Evolutionary conservation across 2,797 vertebrate species (phyloP), one percentile per base, ranked within the genome.

Genomic region (Periophthalmus magnuspinnatus): DNA sequence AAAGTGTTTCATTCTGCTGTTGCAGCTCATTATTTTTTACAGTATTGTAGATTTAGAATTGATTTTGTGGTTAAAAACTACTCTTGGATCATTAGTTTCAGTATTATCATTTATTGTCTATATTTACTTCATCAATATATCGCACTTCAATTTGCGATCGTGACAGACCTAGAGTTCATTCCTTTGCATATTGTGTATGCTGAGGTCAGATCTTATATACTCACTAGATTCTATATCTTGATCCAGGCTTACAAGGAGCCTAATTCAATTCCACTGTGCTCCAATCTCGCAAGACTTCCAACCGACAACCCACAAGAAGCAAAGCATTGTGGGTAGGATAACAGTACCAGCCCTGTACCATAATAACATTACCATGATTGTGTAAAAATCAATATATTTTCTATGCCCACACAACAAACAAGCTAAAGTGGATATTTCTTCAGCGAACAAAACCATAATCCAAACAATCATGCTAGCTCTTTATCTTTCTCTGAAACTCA

Each of bases 341-440:
- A 82, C 67, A 64, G 79, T 86, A 74, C 88, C 79, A 81, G 76
- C 75, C 72, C 65, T 66, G 78, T 68, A 34, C 86, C 70, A 82
- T 90, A 88, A 90, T 88, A 36, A 60, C 81, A 82, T 88, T 78
- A 91, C 85, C 81, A 81, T 80, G 88, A 91, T 84, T 81, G 86
- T 89, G 78, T 80, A 33, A 77, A 88, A 89, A 92, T 92, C 88
- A 86, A 91, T 91, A 71, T 28, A 5, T 32, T 57, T 32, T 32
- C 24, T 32, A 32, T 76, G 76, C 63, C n/a, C n/a, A 6, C 47
- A 56, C 28, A 45, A 5, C 41, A 45, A 45, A 45, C 41, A 45
- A 67, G 57, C 47, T 67, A 41, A 22, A 45, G 33, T 54, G 54
- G 69, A 72, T 73, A 65, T 67, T 72, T 77, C 80, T 79, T 71